Evolutionary conservation across 1,140 invertebrate genomes (phyloP).

Genomic region (Drosophila sturtevanti): DNA sequence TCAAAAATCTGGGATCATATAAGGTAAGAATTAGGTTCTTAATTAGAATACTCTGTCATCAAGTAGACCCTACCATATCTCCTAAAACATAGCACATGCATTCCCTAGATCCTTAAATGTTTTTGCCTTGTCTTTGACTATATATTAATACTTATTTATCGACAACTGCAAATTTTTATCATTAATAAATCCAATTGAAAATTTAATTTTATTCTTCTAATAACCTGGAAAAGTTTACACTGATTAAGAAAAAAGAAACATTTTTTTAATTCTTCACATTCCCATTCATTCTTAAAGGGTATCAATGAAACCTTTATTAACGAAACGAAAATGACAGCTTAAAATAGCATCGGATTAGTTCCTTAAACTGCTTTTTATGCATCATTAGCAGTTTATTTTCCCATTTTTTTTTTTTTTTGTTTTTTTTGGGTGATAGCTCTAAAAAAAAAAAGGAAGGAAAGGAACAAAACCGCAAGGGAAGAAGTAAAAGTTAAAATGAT

Average conservation of each 20-base stretch:
- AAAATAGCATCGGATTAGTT: not conserved
- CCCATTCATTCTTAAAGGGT: not conserved
- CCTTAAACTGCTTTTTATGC: constrained; percentile 49
- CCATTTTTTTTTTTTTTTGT: constrained; percentile 17
- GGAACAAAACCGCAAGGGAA: constrained; percentile 9
- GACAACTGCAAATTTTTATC: no score
- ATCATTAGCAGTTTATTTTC: constrained; percentile 47
- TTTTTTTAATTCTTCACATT: no score
- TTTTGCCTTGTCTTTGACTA: no score
- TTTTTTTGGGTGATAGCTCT: not conserved
- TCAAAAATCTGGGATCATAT: constrained; percentile 93
- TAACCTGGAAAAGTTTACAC: no score
- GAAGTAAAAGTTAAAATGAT: constrained; percentile 49
- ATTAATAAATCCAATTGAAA: no score
- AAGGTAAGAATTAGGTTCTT: constrained; percentile 86
- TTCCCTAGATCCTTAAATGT: no score
- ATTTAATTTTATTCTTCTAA: no score
- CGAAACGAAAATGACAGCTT: not conserved
- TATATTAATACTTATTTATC: no score
- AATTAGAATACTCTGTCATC: not conserved
- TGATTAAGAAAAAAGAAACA: no score
- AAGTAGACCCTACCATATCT: no score
- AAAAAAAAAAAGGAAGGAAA: not conserved
- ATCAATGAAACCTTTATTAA: not conserved
- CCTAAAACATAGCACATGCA: no score